phyloP scores from a whole-genome alignment of 2,113 vertebrate species.

The Budorcas taxicolor region DNA sequence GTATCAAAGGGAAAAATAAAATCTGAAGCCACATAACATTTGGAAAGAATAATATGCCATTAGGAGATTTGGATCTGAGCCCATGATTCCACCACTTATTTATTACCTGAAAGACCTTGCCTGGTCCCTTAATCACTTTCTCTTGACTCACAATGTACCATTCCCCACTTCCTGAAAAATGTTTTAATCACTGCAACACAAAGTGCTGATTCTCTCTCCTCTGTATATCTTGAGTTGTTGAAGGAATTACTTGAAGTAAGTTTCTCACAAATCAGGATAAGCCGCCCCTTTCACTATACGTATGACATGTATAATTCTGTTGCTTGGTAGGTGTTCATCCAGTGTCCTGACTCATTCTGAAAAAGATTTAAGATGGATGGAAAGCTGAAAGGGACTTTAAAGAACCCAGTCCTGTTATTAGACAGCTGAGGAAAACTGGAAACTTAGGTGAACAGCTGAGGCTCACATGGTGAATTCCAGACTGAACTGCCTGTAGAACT shows the following conservation, averaged over 20 bases:
- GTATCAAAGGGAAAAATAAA: background rate
- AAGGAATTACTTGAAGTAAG: background rate
- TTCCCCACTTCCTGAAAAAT: background rate
- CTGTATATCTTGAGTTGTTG: background rate
- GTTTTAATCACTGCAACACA: background rate
- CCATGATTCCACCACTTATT: background rate
- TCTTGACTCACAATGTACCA: background rate
- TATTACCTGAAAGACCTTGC: background rate
- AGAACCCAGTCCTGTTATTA: background rate
- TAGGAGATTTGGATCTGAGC: background rate
- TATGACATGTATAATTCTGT: background rate
- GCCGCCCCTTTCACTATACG: background rate
- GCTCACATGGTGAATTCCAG: too few relatives aligned
- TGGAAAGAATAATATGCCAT: background rate
- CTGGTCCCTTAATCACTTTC: background rate
- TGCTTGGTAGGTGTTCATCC: background rate
- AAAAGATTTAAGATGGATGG: background rate
- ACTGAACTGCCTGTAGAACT: background rate
- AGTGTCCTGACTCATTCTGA: background rate
- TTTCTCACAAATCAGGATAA: background rate
- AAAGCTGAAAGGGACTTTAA: background rate
- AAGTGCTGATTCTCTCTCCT: background rate
- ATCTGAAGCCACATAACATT: background rate
- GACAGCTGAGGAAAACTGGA: background rate
- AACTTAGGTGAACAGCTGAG: background rate